Conservation (phyloP, 1,140 invertebrate species). For the Harlomillsia oculata region DNA sequence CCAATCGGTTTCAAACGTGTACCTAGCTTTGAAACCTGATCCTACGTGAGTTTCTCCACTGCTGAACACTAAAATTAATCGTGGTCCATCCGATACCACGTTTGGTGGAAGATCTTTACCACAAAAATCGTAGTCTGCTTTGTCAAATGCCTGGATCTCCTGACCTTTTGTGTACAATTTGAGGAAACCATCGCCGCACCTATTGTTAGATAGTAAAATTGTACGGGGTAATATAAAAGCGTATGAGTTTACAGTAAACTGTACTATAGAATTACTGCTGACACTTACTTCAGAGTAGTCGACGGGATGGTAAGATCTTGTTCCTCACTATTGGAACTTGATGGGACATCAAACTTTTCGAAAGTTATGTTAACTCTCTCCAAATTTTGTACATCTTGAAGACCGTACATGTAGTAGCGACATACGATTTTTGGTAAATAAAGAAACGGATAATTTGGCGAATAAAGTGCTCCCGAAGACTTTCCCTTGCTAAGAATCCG, state of each 20-base stretch:
- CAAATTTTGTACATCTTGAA: slow-evolving; percentile 88
- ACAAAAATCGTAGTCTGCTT: slow-evolving; percentile 85
- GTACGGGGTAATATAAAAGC: background rate
- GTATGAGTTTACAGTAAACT: too few species aligned
- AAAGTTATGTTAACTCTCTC: slow-evolving; percentile 85
- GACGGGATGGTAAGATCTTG: slow-evolving; percentile 37
- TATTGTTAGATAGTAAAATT: background rate
- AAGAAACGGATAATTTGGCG: slow-evolving; percentile 88
- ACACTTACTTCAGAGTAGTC: slow-evolving; percentile 1
- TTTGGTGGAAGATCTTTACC: slow-evolving; percentile 57
- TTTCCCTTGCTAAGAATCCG: slow-evolving; percentile 88
- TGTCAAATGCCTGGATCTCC: slow-evolving; percentile 82
- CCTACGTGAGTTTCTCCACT: slow-evolving; percentile 79
- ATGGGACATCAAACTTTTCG: slow-evolving; percentile 78
- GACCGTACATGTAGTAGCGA: slow-evolving; percentile 94
- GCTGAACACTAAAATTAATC: slow-evolving; percentile 85
- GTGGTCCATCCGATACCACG: slow-evolving; percentile 77
- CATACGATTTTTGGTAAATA: slow-evolving; percentile 91
- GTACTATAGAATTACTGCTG: background rate
- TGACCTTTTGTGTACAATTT: slow-evolving; percentile 86
- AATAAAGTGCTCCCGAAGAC: slow-evolving; percentile 77
- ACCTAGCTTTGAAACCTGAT: slow-evolving; percentile 80
- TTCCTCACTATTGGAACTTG: slow-evolving; percentile 56
- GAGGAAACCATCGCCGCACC: slow-evolving; percentile 79
- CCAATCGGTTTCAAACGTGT: slow-evolving; percentile 65